Evolutionary conservation across 2,888 invertebrate species (phyloP).

Genomic region (Ennomos quercinarius): DNA sequence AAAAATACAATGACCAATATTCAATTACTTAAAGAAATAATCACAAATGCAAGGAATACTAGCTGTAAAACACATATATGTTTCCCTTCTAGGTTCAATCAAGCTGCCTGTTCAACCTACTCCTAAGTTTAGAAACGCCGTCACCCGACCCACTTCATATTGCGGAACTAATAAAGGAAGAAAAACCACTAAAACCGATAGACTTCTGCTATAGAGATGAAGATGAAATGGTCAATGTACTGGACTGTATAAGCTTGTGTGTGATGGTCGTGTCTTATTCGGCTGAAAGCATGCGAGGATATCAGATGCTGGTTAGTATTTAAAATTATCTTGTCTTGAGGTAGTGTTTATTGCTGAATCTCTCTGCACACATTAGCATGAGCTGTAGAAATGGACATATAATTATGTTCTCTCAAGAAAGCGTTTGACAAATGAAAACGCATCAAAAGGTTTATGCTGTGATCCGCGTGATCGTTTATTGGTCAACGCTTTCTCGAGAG

Average conservation of each 20-base stretch:
- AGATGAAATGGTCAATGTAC: slow-evolving; percentile 97
- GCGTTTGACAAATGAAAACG: too few relatives aligned
- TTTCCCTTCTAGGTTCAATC: slow-evolving; percentile 90
- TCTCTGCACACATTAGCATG: too few relatives aligned
- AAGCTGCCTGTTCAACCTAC: slow-evolving; percentile 95
- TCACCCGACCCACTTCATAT: slow-evolving; percentile 97
- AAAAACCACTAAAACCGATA: slow-evolving; percentile 95
- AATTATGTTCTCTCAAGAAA: too few relatives aligned
- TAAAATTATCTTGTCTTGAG: neutral
- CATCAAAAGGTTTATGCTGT: too few relatives aligned
- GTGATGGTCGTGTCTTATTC: slow-evolving; percentile 99
- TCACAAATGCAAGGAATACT: too few relatives aligned
- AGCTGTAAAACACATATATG: too few relatives aligned
- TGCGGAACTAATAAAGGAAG: slow-evolving; percentile 95
- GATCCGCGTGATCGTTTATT: too few relatives aligned
- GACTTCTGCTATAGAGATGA: slow-evolving; percentile 99
- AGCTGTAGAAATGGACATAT: too few relatives aligned
- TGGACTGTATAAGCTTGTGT: slow-evolving; percentile 99
- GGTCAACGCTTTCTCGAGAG: too few relatives aligned
- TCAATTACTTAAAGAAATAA: too few relatives aligned
- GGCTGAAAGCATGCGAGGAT: slow-evolving; percentile 96
- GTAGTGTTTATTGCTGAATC: too few relatives aligned
- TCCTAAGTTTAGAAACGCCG: slow-evolving; percentile 96
- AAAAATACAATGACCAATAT: too few relatives aligned
- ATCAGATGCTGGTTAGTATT: slow-evolving; percentile 93